Evolutionary conservation across 2,797 vertebrate genomes (phyloP).

Genomic region (Sebastes cheni): DNA sequence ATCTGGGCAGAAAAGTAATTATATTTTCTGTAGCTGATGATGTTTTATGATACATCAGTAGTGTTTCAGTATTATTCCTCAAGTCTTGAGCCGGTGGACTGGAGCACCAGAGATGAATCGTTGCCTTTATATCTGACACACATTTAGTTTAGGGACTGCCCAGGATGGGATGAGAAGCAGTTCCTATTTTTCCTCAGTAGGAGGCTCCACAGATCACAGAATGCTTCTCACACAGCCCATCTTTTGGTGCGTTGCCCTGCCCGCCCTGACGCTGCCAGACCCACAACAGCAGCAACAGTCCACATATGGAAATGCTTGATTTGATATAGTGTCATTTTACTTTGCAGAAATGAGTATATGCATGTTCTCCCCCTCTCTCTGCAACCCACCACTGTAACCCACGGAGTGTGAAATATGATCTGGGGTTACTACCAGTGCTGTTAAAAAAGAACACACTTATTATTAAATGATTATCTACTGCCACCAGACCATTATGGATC

Average conservation of each 20-base stretch:
- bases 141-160: background rate
- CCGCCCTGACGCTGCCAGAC: constrained; percentile 42
- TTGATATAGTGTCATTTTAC: constrained; percentile 99
- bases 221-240: constrained; percentile 55
- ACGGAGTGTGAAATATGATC: constrained; percentile 93
- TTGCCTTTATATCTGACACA: background rate
- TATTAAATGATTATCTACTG: constrained; percentile 92
- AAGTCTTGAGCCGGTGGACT: background rate
- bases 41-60: constrained; percentile 9
- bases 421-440: constrained; percentile 90
- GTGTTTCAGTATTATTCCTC: constrained; percentile 5
- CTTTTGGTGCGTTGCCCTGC: constrained; percentile 59
- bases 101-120: background rate
- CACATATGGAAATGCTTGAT: constrained; percentile 99
- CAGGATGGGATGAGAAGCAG: constrained; percentile 2
- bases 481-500: constrained; percentile 71
- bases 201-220: constrained; percentile 86
- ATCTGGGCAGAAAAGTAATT: constrained; percentile 15
- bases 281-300: constrained; percentile 82
- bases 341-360: constrained; percentile 98
- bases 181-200: constrained; percentile 82
- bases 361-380: constrained; percentile 74
- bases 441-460: constrained; percentile 87
- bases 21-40: constrained; percentile 18
- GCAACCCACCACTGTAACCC: constrained; percentile 79